Evolutionary conservation across 2,888 invertebrate species (phyloP), one percentile per base, ranked within the genome.

Genomic region (Napeogenes inachia): DNA sequence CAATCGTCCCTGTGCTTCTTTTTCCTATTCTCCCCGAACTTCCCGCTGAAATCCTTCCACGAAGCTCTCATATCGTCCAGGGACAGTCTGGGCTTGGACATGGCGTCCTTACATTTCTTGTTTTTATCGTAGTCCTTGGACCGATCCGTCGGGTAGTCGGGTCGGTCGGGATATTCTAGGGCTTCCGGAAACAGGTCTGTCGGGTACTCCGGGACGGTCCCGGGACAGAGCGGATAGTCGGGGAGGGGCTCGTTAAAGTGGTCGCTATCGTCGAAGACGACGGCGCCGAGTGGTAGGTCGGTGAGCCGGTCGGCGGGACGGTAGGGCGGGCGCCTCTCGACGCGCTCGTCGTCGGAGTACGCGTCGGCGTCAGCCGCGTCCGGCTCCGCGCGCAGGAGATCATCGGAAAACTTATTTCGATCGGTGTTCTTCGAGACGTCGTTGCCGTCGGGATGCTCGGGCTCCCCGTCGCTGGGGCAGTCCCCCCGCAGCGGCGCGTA

Each of bases 11-110:
- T 76, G 64, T 78, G 78, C 64, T 76, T 78, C 56, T 79, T 80
- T 62, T 75, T 77, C 38, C 76, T 74, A 61, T 70, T 73, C 4
- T 80, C 80, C 0, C 78, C 73, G 13, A 81, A 81, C 61, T 78
- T 80, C 2, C 78, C 81, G 63, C 80, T 81, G 55, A 84, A 80
- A 60, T 80, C 81, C 8, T 77, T 68, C 83, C 83, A 82, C 2
- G 82, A 79, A 3, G 81, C 82, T 42, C 80, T 67, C 71, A 82
- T 73, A 45, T 83, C 82, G 1, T 79, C 82, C 3, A 82, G 63
- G 1, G 81, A 79, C 4, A 80, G 62, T 38, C 78, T 61, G 8
- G 78, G 63, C 45, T 67, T 68, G 0, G 66, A 57, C 3, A 58
- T 21, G 5, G 45, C 13, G 47, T 67, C 63, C 50, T 63, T 67